Evolutionary conservation across 1,140 invertebrate genomes (phyloP).

Genomic region (Rhagoletis pomonella): DNA sequence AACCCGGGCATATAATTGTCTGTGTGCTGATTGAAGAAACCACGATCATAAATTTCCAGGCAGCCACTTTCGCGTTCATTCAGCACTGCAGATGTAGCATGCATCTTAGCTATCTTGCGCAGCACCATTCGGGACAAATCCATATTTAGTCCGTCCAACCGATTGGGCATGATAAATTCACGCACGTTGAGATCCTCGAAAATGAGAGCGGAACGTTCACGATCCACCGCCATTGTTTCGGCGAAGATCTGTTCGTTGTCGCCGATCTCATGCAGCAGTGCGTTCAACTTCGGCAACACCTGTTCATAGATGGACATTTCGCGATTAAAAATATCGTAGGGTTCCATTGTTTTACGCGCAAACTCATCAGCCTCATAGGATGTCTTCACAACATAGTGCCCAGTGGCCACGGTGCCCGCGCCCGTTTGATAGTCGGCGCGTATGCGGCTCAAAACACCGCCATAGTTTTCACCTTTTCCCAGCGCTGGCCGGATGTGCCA

Average conservation of each 20-base stretch:
- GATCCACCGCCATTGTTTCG: constrained; percentile 67
- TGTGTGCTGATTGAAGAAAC: constrained; percentile 70
- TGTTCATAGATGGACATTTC: constrained; percentile 71
- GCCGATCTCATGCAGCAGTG: constrained; percentile 62
- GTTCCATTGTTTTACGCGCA: constrained; percentile 62
- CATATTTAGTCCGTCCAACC: constrained; percentile 76
- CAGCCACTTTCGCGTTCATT: constrained; percentile 65
- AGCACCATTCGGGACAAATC: constrained; percentile 75
- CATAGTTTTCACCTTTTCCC: constrained; percentile 71
- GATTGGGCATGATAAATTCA: constrained; percentile 75
- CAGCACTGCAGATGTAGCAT: constrained; percentile 75
- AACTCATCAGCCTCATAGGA: constrained; percentile 69
- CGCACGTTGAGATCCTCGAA: constrained; percentile 69
- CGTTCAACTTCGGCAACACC: constrained; percentile 68
- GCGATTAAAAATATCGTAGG: constrained; percentile 71
- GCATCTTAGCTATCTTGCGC: constrained; percentile 77
- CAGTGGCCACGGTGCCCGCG: constrained; percentile 56
- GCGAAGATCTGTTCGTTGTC: constrained; percentile 69
- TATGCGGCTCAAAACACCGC: constrained; percentile 65
- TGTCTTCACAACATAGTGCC: constrained; percentile 67
- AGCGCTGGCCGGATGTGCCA: constrained; percentile 64
- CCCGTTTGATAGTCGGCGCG: constrained; percentile 60
- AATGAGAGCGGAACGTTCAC: constrained; percentile 64
- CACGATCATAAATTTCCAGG: constrained; percentile 67
- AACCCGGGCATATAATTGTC: constrained; percentile 66